Percentiles rank a stretch among this genome's conserved stretches.
Evolutionary conservation across 2,113 vertebrate genomes (phyloP).

Genomic region (Aptenodytes forsteri): DNA sequence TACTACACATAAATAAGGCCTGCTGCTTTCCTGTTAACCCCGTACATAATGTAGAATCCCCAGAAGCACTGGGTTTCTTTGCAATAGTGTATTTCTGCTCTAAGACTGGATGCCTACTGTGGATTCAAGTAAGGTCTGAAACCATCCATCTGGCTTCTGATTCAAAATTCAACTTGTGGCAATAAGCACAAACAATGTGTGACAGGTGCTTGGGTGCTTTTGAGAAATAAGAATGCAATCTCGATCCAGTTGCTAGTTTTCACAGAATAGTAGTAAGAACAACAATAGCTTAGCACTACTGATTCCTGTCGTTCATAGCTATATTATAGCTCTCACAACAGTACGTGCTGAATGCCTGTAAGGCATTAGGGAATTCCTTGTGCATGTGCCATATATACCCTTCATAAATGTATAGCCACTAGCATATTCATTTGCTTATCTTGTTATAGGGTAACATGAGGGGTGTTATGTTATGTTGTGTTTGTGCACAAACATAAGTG

Average conservation of each 20-base stretch:
- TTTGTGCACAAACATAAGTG: neutral
- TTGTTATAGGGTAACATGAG: neutral
- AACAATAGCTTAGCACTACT: neutral
- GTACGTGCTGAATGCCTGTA: neutral
- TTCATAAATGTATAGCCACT: neutral
- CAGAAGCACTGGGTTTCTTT: neutral
- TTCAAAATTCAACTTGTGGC: neutral
- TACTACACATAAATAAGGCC: neutral
- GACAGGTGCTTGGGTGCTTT: neutral
- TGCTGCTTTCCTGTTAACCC: conserved; percentile 32
- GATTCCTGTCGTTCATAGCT: neutral
- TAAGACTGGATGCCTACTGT: neutral
- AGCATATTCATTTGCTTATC: neutral
- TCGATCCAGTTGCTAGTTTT: neutral
- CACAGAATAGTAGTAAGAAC: neutral
- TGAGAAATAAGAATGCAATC: neutral
- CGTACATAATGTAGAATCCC: neutral
- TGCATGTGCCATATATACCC: neutral
- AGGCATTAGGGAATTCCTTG: neutral
- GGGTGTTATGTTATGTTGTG: neutral
- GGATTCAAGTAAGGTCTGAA: neutral
- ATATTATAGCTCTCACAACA: neutral
- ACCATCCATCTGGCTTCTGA: neutral
- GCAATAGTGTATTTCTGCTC: neutral
- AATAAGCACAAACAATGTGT: neutral